These are phyloP conservation scores for Bos taurus DNA, from an alignment of 2,113 vertebrate species.

Conservation along the genomic window DNA sequence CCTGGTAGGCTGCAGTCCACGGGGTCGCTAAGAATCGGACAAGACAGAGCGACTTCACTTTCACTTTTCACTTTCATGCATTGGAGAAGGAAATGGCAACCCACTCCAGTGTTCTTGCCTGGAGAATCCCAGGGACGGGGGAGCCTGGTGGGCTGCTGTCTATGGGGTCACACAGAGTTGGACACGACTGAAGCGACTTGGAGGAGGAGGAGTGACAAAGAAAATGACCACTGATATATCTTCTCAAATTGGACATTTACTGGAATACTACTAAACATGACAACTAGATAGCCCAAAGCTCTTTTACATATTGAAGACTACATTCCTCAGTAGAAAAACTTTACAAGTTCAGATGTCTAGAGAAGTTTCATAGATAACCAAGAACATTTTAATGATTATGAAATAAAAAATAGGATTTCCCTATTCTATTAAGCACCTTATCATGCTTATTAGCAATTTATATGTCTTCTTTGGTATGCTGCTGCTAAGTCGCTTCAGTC, in stretches of 20 bases:
- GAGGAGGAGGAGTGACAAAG: not conserved
- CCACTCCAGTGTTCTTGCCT: too few species aligned
- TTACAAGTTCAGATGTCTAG: not conserved
- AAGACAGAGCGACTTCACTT: too few species aligned
- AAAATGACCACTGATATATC: not conserved
- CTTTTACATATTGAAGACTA: not conserved
- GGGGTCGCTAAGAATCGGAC: too few species aligned
- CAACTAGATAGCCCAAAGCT: not conserved
- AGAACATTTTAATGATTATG: not conserved
- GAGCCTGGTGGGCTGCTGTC: too few species aligned
- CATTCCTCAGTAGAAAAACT: not conserved
- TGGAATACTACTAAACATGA: not conserved
- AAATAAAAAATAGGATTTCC: constrained; percentile 1
- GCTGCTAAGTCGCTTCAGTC: too few species aligned
- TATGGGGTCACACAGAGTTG: too few species aligned
- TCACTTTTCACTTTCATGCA: too few species aligned
- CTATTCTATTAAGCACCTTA: not conserved
- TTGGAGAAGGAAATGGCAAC: too few species aligned
- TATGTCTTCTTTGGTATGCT: not conserved
- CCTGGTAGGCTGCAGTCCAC: too few species aligned
- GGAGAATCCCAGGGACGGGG: too few species aligned
- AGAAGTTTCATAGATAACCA: not conserved
- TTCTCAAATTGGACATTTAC: not conserved
- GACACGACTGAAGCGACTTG: too few species aligned
- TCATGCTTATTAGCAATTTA: not conserved